A percentile compares a stretch with the other conserved stretches of the same genome.
Conservation (phyloP, 2,797 vertebrate genomes). For the Phoebastria nigripes region DNA sequence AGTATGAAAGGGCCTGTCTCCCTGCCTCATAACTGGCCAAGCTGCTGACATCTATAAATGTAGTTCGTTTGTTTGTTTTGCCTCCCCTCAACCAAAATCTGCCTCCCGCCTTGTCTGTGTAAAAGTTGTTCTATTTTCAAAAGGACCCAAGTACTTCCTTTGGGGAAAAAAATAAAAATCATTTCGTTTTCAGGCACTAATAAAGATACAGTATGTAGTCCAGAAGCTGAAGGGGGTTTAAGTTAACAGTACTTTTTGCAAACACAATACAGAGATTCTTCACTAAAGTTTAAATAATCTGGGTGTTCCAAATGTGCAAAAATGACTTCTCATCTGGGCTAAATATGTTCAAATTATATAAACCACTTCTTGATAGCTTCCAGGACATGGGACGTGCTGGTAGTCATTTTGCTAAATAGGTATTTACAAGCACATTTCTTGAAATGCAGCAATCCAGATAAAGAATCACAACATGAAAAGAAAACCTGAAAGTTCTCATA, state of each 20-base stretch:
- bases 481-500: not conserved
- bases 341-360: not conserved
- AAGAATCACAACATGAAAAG: not conserved
- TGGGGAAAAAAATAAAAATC: not conserved
- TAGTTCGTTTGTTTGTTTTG: not conserved
- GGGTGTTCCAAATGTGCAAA: not conserved
- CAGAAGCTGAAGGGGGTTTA: not conserved
- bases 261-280: not conserved
- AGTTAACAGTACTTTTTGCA: not conserved
- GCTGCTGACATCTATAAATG: not conserved
- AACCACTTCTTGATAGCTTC: not conserved
- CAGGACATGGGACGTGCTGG: rapidly evolving
- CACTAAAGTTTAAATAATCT: not conserved
- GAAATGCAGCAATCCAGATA: not conserved
- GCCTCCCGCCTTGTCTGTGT: not conserved
- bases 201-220: not conserved
- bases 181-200: not conserved
- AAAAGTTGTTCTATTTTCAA: not conserved
- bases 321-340: not conserved
- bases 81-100: not conserved
- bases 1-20: not conserved
- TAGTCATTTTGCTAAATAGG: not conserved
- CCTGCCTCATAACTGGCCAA: not conserved
- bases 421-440: not conserved
- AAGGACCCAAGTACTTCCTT: not conserved